Evolutionary conservation across 2,888 invertebrate species (phyloP).

Genomic region (Stenodema calcarata): DNA sequence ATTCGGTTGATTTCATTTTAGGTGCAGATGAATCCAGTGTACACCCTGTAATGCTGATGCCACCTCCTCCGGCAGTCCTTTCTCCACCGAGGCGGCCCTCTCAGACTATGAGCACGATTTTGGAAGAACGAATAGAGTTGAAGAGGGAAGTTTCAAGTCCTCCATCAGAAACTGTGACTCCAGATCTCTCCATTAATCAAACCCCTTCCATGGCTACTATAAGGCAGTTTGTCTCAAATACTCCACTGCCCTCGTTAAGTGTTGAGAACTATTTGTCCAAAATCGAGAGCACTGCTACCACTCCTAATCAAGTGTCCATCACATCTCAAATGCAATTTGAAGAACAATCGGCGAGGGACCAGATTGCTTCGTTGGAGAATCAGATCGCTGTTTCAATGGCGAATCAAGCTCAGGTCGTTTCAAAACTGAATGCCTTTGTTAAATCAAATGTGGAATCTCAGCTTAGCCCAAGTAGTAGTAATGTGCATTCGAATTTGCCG

Average conservation of each 20-base stretch:
- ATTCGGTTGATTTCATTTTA: conserved; percentile 17
- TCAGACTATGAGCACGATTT: conserved; percentile 11
- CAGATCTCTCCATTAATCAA: conserved; percentile 34
- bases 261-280: conserved; percentile 62
- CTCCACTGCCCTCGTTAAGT: conserved; percentile 51
- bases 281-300: conserved; percentile 45
- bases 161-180: background rate
- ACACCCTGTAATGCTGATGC: conserved; percentile 54
- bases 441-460: conserved; percentile 67
- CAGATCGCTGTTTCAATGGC: conserved; percentile 34
- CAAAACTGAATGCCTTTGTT: conserved; percentile 69
- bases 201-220: conserved; percentile 65
- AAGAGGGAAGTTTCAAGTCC: conserved; percentile 48
- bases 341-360: background rate
- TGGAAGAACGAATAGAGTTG: conserved; percentile 39
- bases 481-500: background rate
- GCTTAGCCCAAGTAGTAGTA: conserved; percentile 59
- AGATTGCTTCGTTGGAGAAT: conserved; percentile 1
- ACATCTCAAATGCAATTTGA: background rate
- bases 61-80: conserved; percentile 47
- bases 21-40: conserved; percentile 52
- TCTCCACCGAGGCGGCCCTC: conserved; percentile 45
- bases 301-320: conserved; percentile 1
- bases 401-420: conserved; percentile 58
- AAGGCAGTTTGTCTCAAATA: conserved; percentile 63